phyloP scores from a whole-genome alignment of 2,888 invertebrate species.

The Cheilosia pagana region DNA sequence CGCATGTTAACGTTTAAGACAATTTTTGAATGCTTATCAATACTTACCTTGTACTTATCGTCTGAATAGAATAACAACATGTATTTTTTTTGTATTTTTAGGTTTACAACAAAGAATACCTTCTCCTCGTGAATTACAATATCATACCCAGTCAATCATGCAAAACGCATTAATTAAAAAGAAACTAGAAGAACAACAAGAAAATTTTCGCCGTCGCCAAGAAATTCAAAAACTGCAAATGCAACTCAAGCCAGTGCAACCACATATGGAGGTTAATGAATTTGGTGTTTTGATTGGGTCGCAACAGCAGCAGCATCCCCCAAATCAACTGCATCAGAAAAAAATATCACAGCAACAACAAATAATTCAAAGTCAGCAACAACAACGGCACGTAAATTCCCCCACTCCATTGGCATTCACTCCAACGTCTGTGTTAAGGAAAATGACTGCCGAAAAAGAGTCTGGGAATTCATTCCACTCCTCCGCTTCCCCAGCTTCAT shows the following conservation, averaged over 20 bases:
- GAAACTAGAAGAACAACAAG: constrained; percentile 94
- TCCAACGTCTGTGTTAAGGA: constrained; percentile 96
- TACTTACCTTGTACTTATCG: too few species aligned
- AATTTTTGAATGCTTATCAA: too few species aligned
- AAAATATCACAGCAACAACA: constrained; percentile 61
- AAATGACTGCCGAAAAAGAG: constrained; percentile 96
- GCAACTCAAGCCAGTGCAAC: constrained; percentile 53
- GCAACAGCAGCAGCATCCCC: constrained; percentile 68
- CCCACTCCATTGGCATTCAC: constrained; percentile 93
- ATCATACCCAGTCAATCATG: constrained; percentile 94
- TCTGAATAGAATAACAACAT: background rate
- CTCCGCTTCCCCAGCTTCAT: constrained; percentile 52
- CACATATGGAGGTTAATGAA: constrained; percentile 37
- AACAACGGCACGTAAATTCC: constrained; percentile 82
- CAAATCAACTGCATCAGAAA: constrained; percentile 66
- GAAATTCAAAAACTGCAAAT: constrained; percentile 83
- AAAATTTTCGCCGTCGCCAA: constrained; percentile 92
- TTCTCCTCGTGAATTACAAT: constrained; percentile 92
- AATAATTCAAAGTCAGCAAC: constrained; percentile 76
- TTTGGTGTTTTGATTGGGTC: constrained; percentile 28
- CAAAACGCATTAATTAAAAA: constrained; percentile 94
- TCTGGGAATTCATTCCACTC: constrained; percentile 67
- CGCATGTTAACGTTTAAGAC: too few species aligned
- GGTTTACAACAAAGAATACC: constrained; percentile 89
- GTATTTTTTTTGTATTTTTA: constrained; percentile 77